Conservation (phyloP, 2,113 vertebrate genomes). For the human (Homo sapiens) region DNA sequence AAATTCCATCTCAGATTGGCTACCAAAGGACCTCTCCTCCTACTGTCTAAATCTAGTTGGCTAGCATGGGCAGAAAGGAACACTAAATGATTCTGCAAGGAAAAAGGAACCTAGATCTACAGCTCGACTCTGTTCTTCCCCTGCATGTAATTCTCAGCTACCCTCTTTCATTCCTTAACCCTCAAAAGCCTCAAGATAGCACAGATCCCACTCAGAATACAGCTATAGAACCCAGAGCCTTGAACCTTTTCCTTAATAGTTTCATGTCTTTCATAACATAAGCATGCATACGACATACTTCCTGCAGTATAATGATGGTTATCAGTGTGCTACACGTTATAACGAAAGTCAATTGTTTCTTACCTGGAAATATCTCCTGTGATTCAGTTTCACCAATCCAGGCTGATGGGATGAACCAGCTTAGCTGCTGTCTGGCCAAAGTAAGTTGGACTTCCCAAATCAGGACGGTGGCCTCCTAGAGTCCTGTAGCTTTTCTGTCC, state of each 20-base stretch:
- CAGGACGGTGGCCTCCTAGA: background rate
- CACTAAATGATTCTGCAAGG: background rate
- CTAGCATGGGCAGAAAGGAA: background rate
- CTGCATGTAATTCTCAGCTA: background rate
- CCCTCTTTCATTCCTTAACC: background rate
- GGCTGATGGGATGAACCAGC: background rate
- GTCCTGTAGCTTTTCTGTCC: background rate
- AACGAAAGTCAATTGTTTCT: background rate
- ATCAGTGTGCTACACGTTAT: fast-evolving
- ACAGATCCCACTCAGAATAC: background rate
- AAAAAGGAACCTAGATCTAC: background rate
- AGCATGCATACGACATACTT: fast-evolving
- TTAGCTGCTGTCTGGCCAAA: background rate
- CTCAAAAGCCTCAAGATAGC: background rate
- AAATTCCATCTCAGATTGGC: background rate
- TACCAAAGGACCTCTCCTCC: background rate
- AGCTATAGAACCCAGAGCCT: background rate
- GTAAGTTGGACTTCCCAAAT: background rate
- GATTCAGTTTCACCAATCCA: slow-evolving; percentile 45
- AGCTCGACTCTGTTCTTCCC: background rate
- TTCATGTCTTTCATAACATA: fast-evolving
- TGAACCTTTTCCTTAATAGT: background rate
- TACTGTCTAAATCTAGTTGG: background rate
- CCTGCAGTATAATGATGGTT: fast-evolving
- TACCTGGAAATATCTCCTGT: slow-evolving; percentile 58